Base-by-base conservation (phyloP, 2,797 vertebrate species). In the Merluccius polli region DNA sequence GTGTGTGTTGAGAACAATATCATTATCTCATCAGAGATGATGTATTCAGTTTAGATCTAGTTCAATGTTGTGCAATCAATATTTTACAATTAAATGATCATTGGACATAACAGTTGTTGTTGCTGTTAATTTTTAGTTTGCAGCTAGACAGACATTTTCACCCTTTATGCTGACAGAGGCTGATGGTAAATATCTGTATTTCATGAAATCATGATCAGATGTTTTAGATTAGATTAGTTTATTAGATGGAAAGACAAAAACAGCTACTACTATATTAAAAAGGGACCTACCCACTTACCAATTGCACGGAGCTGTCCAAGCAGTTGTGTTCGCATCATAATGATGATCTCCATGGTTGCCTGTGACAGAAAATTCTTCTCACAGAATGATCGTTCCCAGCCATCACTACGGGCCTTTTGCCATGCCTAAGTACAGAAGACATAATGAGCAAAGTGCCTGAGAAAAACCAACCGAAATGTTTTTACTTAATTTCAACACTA, bases 311-410 rank as follows among this genome's bases (percentile, higher is more conserved):
- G 97, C 16, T 98, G 97, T 81, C 96, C 96, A 79, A 99, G 93
- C 59, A 99, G 89, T 83, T 98, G 97, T 3, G 95, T 95, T 86
- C 97, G 95, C 95, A 98, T 96, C 82, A 95, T 96, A 15, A 97
- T 88, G 0, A 98, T 96, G 86, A 97, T 96, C 88, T 99, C 95
- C 98, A 99, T 96, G 0, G 96, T 96, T 82, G 96, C 96, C 84
- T 97, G 95, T 72, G 97, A 99, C 70, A 99, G 85, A 85, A 97
- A 99, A 88, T 97, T 98, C 85, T 95, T 97, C 83, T 98, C 95
- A 90, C 98, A 98, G 88, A 99, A 99, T 30, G 93, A 85, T 87
- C 95, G 94, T 81, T 97, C 97, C 95, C 96, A 97, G 38, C 97
- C 96, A 30, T 98, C 95, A 80, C 89, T 95, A 79, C 94, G 90